phyloP scores from a whole-genome alignment of 2,888 invertebrate species.

The Priocnemis perturbator region DNA sequence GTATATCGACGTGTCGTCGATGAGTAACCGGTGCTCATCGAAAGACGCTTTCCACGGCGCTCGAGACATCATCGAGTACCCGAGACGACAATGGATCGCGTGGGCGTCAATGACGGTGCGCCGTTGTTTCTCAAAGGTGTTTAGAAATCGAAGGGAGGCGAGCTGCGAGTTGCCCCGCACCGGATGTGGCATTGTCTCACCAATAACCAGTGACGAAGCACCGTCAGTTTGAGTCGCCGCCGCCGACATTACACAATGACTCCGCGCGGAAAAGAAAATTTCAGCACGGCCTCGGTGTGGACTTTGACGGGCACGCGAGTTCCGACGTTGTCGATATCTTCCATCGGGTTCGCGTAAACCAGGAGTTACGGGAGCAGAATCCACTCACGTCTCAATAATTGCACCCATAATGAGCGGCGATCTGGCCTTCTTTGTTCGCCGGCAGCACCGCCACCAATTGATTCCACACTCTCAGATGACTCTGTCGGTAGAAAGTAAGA shows the following conservation, averaged over 20 bases:
- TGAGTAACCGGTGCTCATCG: conserved; percentile 36
- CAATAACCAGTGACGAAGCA: conserved; percentile 50
- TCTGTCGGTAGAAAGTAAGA: neutral
- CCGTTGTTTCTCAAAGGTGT: conserved; percentile 53
- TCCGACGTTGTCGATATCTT: conserved; percentile 2
- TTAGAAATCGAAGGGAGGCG: conserved; percentile 56
- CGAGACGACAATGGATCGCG: conserved; percentile 47
- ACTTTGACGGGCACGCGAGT: conserved; percentile 6
- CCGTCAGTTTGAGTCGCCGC: conserved; percentile 39
- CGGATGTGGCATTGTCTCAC: conserved; percentile 51
- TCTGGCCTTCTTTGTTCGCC: neutral
- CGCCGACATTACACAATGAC: conserved; percentile 47
- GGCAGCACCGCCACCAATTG: neutral
- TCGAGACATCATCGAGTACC: conserved; percentile 45
- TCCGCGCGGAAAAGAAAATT: conserved; percentile 24
- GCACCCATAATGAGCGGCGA: too few relatives aligned
- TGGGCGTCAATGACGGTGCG: conserved; percentile 44
- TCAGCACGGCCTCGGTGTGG: neutral
- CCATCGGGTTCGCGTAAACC: neutral
- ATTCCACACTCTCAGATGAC: neutral
- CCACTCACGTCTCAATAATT: neutral
- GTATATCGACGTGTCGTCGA: neutral
- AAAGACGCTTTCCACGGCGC: conserved; percentile 47
- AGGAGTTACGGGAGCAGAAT: neutral
- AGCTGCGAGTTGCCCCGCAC: conserved; percentile 35